Evolutionary conservation across 2,113 vertebrate species (phyloP), one percentile per base, ranked within the genome.

Genomic region (Aepyceros melampus): DNA sequence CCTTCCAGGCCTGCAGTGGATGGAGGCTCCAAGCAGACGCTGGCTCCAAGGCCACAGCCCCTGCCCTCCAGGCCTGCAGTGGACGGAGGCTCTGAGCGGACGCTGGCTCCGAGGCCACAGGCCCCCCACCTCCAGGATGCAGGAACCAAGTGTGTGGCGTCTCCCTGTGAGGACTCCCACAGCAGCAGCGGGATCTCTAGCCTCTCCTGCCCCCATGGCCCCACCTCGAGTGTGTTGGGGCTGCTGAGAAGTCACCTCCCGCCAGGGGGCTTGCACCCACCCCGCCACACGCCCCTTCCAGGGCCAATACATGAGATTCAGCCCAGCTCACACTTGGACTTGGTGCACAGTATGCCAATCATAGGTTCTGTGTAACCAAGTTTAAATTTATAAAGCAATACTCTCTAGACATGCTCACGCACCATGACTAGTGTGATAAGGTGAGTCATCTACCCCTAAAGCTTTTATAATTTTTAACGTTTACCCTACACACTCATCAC

Each of bases 61-160:
- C 60, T 1, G 0, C 56, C 56, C 56, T 58, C 23, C 56, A 58
- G 56, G 9, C 56, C 56, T 58, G 3, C 56, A 58, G 56, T 25
- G 27, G 60, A 62, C 1, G 2, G 7, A 64, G 7, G 62, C 31
- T 64, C 31, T 58, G 56, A 11, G 56, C 1, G 0, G 23, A 58
- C 1, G 4, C 23, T 58, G 56, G 56, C 56, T 58, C 56, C 4
- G 0, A 58, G 31, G 31, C 60, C 60, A 64, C 31, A 7, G 31
- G n/a, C 3, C 60, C 31, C 60, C 5, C 15, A 11, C 14, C 25
- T 13, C 40, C 62, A 21, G 87, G 87, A 4, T 1, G 3, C 49
- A 19, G 11, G 40, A 8, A 62, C 6, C 53, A 56, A 45, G n/a
- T 0, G 1, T 19, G 0, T 6, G 1, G 7, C 8, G 3, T 45